A percentile compares a stretch with the other conserved stretches of the same genome.
Conservation (phyloP, 2,797 vertebrate species). For the Novumbra hubbsi region DNA sequence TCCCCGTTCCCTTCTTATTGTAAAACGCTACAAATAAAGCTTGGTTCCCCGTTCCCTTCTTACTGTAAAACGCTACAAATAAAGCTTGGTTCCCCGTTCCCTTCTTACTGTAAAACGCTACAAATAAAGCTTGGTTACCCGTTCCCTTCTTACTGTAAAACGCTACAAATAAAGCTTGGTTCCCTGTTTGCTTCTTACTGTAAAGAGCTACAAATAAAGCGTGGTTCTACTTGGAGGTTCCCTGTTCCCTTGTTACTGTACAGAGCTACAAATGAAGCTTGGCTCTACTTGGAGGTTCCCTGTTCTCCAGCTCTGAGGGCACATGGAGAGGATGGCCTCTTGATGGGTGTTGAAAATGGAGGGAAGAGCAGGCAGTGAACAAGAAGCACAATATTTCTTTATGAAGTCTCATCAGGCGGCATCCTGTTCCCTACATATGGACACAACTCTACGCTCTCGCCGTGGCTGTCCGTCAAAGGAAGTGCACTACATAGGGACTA, state of each 20-base stretch:
- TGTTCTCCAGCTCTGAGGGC: slow-evolving; percentile 10
- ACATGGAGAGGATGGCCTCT: slow-evolving; percentile 38
- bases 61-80: no score
- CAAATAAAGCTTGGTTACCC: no score
- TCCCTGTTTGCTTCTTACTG: no score
- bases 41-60: no score
- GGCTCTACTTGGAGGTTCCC: no score
- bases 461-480: background rate
- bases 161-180: no score
- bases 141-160: no score
- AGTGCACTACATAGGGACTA: background rate
- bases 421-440: background rate
- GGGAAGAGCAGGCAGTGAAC: slow-evolving; percentile 51
- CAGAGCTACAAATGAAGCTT: slow-evolving; percentile 8
- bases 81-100: no score
- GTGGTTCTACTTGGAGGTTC: no score
- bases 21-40: no score
- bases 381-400: slow-evolving; percentile 60
- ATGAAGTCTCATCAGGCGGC: slow-evolving; percentile 57
- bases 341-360: slow-evolving; percentile 49
- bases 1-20: no score
- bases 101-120: no score
- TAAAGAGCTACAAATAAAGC: background rate
- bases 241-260: background rate
- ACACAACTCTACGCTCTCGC: background rate